Conservation (phyloP, 2,113 vertebrate species). For the Albula goreensis region DNA sequence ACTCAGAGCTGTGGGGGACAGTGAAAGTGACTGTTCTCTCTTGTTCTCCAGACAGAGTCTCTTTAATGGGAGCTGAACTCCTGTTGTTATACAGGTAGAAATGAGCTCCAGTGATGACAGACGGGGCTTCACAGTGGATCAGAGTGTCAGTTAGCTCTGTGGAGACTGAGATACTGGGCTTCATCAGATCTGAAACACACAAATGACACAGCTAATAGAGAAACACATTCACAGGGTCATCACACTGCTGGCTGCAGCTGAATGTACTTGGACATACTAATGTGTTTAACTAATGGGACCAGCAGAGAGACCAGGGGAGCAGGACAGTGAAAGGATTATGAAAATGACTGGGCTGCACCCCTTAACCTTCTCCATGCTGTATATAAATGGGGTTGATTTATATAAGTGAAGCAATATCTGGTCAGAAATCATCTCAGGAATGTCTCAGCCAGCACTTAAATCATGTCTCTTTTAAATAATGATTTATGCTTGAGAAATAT, state of each 20-base stretch:
- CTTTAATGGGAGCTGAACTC: neutral
- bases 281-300: neutral
- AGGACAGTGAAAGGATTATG: no score
- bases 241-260: neutral
- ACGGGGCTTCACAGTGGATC: constrained; percentile 10
- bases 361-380: no score
- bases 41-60: neutral
- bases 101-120: neutral
- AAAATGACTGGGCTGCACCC: no score
- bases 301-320: no score
- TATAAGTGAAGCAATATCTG: no score
- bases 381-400: no score
- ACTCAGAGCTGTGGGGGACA: neutral
- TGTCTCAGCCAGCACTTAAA: no score
- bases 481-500: no score
- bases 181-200: constrained; percentile 7
- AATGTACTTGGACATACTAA: neutral
- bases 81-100: constrained; percentile 6
- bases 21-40: neutral
- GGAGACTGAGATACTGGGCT: constrained; percentile 1
- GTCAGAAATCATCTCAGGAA: no score
- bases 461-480: no score
- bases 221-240: neutral
- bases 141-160: neutral
- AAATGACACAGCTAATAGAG: neutral